Evolutionary conservation across 2,797 vertebrate genomes (phyloP), one percentile per base, ranked within the genome.

Genomic region (Gouania willdenowi): DNA sequence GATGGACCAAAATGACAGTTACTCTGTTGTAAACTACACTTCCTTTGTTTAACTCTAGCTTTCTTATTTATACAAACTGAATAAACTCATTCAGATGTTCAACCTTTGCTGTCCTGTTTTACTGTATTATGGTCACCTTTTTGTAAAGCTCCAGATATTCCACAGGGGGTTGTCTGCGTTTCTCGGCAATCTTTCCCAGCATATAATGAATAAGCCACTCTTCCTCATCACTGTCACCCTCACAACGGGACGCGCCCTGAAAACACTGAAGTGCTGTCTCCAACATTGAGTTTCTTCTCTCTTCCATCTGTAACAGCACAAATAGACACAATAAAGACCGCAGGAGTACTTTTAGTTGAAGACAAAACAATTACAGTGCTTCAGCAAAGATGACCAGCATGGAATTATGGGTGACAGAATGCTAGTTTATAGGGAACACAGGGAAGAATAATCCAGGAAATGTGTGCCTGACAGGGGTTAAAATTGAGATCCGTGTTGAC

Each of bases 141-240:
- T 95, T 91, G 78, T 95, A 99, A 57, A 98, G 92, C 41, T 87
- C 83, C 63, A 99, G 80, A 78, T 94, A 98, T 13, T 93, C 85
- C 2, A 82, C 65, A 0, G 93, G 92, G 0, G 91, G 71, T 26
- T 90, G 82, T 34, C 88, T 92, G 71, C 91, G 93, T 71, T 99
- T 99, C 87, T 98, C 97, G 0, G 93, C 91, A 8, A 99, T 95
- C 85, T 99, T 99, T 20, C 93, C 97, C 65, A 98, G 85, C 97
- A 99, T 99, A 83, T 99, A 99, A 66, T 98, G 94, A 58, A 98
- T 96, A 11, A 99, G 92, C 97, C 97, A 98, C 78, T 98, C 96
- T 69, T 98, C 96, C 68, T 98, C 95, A 0, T 97, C 95, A 0
- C 94, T 93, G 0, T 96, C 93, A 0, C 94, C 94, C 66, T 94